A percentile compares a stretch with the other conserved stretches of the same genome.
Conservation (phyloP, 2,113 vertebrate species). For the Rhegmatorhina hoffmannsi region DNA sequence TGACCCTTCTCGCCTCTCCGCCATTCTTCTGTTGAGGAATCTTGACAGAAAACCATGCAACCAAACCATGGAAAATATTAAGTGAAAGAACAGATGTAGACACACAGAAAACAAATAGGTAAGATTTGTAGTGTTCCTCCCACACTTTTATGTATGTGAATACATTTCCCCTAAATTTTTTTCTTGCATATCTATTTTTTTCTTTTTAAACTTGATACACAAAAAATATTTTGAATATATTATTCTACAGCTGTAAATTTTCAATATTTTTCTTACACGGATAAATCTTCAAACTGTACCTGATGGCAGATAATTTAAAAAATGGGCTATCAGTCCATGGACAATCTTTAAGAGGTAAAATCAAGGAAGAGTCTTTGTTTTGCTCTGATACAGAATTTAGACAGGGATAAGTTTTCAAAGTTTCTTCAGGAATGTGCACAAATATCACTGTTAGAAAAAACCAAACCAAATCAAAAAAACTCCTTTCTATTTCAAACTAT, state of each 20-base stretch:
- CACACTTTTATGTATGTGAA: fast-evolving
- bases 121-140: neutral
- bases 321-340: neutral
- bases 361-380: neutral
- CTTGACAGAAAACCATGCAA: neutral
- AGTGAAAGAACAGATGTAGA: fast-evolving
- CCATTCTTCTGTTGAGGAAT: neutral
- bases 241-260: neutral
- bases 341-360: neutral
- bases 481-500: neutral
- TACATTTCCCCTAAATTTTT: neutral
- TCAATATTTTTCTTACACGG: neutral
- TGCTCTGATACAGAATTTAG: neutral
- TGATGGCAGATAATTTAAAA: neutral
- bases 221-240: neutral
- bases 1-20: neutral
- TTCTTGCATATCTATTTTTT: neutral
- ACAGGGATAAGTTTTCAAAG: neutral
- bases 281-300: neutral
- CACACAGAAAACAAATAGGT: neutral
- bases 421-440: neutral
- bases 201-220: neutral
- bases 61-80: neutral
- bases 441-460: neutral
- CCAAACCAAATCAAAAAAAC: neutral